Evolutionary conservation across 2,888 invertebrate species (phyloP).

Genomic region (Mylabris sibirica): DNA sequence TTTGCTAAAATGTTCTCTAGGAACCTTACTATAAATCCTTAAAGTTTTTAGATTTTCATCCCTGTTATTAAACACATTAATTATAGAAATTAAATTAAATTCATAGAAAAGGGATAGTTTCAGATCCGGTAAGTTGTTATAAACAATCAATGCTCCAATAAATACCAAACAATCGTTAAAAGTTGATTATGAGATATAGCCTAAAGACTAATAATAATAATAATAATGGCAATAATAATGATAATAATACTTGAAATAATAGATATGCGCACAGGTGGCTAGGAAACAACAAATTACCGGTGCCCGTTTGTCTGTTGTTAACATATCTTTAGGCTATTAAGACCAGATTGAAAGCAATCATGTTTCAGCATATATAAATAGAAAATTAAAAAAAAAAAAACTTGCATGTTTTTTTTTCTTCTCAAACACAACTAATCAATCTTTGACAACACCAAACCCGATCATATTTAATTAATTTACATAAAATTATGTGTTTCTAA

Average conservation of each 20-base stretch:
- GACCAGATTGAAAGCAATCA: slow-evolving; percentile 25
- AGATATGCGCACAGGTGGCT: slow-evolving; percentile 33
- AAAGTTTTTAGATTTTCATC: too few relatives aligned
- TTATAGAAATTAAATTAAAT: too few relatives aligned
- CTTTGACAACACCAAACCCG: neutral
- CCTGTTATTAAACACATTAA: too few relatives aligned
- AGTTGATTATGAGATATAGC: slow-evolving; percentile 19
- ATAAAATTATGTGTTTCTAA: neutral
- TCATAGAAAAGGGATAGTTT: neutral
- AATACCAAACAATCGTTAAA: slow-evolving; percentile 20
- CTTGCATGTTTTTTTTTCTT: too few relatives aligned
- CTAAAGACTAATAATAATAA: slow-evolving; percentile 20
- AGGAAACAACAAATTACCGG: slow-evolving; percentile 33
- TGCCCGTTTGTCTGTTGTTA: slow-evolving; percentile 34
- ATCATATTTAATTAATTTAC: neutral
- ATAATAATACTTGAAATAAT: slow-evolving; percentile 28
- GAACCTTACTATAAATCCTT: too few relatives aligned
- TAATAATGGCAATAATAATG: neutral
- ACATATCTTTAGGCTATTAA: slow-evolving; percentile 23
- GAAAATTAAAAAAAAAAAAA: neutral
- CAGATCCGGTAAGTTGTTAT: slow-evolving; percentile 26
- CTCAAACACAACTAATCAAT: neutral
- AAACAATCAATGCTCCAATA: slow-evolving; percentile 32
- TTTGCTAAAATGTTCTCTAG: too few relatives aligned
- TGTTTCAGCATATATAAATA: slow-evolving; percentile 1